These are phyloP conservation scores for Standfussiana lucernea DNA, from an alignment of 2,888 invertebrate species.

Conservation along the genomic window DNA sequence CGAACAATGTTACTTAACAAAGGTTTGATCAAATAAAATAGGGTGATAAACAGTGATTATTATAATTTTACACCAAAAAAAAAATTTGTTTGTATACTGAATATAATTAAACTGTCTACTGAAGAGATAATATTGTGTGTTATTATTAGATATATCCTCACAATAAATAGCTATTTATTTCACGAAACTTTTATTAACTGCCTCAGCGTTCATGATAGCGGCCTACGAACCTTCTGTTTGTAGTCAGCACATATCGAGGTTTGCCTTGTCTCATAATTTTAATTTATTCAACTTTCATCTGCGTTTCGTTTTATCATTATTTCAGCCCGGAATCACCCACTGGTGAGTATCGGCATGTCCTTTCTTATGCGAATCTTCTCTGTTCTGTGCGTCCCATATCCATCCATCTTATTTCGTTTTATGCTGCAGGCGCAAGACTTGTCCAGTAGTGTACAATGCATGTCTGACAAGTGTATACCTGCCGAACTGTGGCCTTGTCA, in stretches of 20 bases:
- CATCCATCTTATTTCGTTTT: too few species aligned
- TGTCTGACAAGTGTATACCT: not conserved
- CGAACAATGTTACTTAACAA: conserved; percentile 37
- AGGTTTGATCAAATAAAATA: conserved; percentile 41
- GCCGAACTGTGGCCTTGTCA: too few species aligned
- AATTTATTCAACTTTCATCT: not conserved
- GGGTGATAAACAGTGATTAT: conserved; percentile 26
- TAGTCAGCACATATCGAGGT: not conserved
- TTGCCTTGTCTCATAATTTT: not conserved
- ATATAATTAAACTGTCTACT: not conserved
- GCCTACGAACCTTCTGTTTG: not conserved
- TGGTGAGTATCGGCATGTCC: too few species aligned
- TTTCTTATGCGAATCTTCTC: too few species aligned
- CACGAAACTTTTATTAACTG: not conserved
- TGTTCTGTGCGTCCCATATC: too few species aligned
- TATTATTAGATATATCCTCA: not conserved
- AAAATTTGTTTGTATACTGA: conserved; percentile 3
- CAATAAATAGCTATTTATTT: conserved; percentile 5
- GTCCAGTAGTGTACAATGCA: not conserved
- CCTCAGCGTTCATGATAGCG: not conserved
- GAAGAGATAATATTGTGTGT: too few species aligned
- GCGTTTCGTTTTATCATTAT: not conserved
- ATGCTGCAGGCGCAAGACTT: too few species aligned
- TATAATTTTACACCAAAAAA: conserved; percentile 18
- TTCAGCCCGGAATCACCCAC: too few species aligned